phyloP scores from a whole-genome alignment of 2,797 vertebrate species.

The Sebastes oblongus region DNA sequence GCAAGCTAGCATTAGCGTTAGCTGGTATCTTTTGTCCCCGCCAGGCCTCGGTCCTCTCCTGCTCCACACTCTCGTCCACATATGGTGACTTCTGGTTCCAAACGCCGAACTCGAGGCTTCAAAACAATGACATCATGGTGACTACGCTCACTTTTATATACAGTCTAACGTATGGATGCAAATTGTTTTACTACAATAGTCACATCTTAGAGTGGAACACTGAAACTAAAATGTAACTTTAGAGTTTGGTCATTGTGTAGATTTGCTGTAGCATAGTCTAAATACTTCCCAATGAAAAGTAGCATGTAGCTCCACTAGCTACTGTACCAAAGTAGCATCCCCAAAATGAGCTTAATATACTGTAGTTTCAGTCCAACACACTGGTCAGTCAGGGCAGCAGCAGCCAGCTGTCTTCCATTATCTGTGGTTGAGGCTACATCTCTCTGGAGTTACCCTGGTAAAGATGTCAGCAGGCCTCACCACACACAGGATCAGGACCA shows the following conservation, averaged over 20 bases:
- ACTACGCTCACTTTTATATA: neutral
- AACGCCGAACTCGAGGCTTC: neutral
- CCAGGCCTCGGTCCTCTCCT: too few relatives aligned
- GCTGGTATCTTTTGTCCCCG: neutral
- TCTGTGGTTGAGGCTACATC: neutral
- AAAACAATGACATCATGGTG: neutral
- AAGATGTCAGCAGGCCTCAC: constrained; percentile 14
- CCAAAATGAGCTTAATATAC: neutral
- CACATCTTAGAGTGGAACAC: neutral
- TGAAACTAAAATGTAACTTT: neutral
- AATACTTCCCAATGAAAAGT: neutral
- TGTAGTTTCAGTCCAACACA: neutral
- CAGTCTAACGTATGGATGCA: neutral
- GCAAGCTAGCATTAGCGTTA: neutral
- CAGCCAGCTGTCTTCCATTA: constrained; percentile 22
- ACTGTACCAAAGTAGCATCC: neutral
- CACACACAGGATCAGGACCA: constrained; percentile 5
- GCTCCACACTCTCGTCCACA: too few relatives aligned
- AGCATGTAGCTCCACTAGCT: neutral
- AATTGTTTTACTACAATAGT: neutral
- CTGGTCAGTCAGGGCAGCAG: neutral
- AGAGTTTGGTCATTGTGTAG: neutral
- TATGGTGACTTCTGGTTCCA: too few relatives aligned
- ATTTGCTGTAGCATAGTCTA: neutral
- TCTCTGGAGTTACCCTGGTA: constrained; percentile 2